Percentiles rank a stretch among this genome's conserved stretches.
phyloP scores from a whole-genome alignment of 2,113 vertebrate species.

The Pseudorasbora parva region DNA sequence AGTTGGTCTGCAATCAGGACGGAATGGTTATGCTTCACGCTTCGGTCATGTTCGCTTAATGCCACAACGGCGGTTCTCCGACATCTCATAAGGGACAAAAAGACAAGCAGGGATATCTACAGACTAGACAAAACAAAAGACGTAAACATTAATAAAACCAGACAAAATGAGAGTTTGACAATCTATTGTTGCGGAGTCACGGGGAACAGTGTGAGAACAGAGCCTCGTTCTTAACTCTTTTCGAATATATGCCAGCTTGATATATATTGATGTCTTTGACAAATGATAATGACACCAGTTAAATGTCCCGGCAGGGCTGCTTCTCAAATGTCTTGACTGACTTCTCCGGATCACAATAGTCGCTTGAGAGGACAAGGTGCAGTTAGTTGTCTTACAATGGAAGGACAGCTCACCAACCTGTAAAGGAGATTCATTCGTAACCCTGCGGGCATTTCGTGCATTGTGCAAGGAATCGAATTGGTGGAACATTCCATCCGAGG shows the following conservation, averaged over 20 bases:
- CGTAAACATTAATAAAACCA: background rate
- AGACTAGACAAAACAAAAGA: conserved; percentile 4
- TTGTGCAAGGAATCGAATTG: conserved; percentile 5
- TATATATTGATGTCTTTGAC: conserved; percentile 12
- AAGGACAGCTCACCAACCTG: background rate
- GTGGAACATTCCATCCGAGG: background rate
- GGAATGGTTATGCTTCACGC: conserved; percentile 68
- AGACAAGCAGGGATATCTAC: conserved; percentile 14
- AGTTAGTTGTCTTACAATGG: conserved; percentile 9
- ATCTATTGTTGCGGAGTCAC: background rate
- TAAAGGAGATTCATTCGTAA: conserved; percentile 5
- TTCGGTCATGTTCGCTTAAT: conserved; percentile 60
- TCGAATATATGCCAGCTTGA: conserved; percentile 11
- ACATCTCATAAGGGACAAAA: conserved; percentile 44
- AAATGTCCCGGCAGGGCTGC: background rate
- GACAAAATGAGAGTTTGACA: background rate
- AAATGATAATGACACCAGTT: background rate
- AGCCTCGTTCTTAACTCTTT: background rate
- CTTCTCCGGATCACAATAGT: background rate
- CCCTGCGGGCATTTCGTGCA: background rate
- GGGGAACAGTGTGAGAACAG: background rate
- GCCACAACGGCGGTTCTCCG: conserved; percentile 43
- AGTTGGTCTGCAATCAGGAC: conserved; percentile 69
- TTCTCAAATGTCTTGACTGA: background rate
- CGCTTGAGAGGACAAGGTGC: background rate